These are phyloP conservation scores for Merops nubicus DNA, from an alignment of 2,113 vertebrate species.

Conservation along the genomic window DNA sequence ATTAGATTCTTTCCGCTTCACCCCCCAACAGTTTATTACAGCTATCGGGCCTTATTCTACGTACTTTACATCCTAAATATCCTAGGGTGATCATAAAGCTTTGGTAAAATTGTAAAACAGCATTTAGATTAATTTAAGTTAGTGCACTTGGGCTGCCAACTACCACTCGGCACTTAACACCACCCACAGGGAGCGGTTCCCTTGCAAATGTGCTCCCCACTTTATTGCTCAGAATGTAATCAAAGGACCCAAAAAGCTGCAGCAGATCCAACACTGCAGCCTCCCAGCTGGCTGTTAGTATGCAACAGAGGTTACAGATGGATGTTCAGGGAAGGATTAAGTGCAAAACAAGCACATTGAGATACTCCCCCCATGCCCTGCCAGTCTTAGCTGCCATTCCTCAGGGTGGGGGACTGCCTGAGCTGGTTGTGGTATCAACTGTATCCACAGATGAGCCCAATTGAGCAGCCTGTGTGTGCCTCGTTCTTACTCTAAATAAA, in stretches of 20 bases:
- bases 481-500: neutral
- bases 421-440: neutral
- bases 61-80: neutral
- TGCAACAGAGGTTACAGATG: neutral
- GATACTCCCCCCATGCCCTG: accelerated
- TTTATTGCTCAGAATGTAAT: neutral
- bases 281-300: neutral
- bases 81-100: neutral
- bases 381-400: neutral
- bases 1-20: neutral
- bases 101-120: neutral
- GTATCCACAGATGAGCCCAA: neutral
- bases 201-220: neutral
- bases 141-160: neutral
- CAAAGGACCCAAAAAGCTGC: neutral
- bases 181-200: neutral
- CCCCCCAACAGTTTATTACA: neutral
- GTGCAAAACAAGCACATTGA: neutral
- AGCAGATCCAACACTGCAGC: neutral
- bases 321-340: neutral
- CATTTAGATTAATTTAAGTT: neutral
- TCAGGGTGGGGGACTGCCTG: neutral
- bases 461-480: neutral
- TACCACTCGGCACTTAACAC: neutral
- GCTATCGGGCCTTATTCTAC: neutral